phyloP scores from a whole-genome alignment of 2,113 vertebrate species.

The Hydrochoerus hydrochaeris region DNA sequence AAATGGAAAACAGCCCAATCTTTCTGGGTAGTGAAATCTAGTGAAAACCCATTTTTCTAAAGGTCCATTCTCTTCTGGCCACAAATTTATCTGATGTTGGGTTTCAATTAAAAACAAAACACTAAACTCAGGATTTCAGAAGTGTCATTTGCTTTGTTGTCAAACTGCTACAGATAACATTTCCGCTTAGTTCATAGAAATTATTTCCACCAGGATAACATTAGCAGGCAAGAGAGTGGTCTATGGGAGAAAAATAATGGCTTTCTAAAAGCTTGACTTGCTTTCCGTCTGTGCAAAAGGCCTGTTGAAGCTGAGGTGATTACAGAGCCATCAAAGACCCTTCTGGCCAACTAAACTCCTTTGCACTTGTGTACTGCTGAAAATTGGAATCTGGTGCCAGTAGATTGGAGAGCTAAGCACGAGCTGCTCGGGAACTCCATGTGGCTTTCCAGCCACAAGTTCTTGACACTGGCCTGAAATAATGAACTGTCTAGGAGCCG shows the following conservation, averaged over 20 bases:
- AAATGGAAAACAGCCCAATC: slow-evolving; percentile 51
- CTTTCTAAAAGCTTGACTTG: slow-evolving; percentile 75
- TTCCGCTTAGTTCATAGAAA: neutral
- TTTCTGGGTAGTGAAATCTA: slow-evolving; percentile 6
- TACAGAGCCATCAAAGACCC: slow-evolving; percentile 66
- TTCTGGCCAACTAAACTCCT: slow-evolving; percentile 70
- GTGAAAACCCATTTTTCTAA: slow-evolving; percentile 44
- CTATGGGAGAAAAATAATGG: slow-evolving; percentile 61
- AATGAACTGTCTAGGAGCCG: slow-evolving; percentile 73
- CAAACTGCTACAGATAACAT: slow-evolving; percentile 45
- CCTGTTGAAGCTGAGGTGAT: slow-evolving; percentile 73
- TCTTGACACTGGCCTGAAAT: slow-evolving; percentile 78
- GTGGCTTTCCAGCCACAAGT: slow-evolving; percentile 66
- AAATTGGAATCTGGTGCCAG: slow-evolving; percentile 78
- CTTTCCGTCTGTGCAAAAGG: slow-evolving; percentile 65
- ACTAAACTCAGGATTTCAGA: slow-evolving; percentile 7
- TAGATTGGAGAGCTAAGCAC: slow-evolving; percentile 77
- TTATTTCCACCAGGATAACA: slow-evolving; percentile 50
- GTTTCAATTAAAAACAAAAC: slow-evolving; percentile 54
- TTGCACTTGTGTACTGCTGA: slow-evolving; percentile 71
- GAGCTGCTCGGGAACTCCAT: slow-evolving; percentile 70
- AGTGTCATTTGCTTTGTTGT: slow-evolving; percentile 63
- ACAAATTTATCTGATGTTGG: slow-evolving; percentile 47
- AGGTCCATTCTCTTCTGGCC: neutral
- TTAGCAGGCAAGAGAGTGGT: slow-evolving; percentile 37